A percentile compares a stretch with the other conserved stretches of the same genome.
phyloP scores from a whole-genome alignment of 2,888 invertebrate species.

The Teleiodes luculella region DNA sequence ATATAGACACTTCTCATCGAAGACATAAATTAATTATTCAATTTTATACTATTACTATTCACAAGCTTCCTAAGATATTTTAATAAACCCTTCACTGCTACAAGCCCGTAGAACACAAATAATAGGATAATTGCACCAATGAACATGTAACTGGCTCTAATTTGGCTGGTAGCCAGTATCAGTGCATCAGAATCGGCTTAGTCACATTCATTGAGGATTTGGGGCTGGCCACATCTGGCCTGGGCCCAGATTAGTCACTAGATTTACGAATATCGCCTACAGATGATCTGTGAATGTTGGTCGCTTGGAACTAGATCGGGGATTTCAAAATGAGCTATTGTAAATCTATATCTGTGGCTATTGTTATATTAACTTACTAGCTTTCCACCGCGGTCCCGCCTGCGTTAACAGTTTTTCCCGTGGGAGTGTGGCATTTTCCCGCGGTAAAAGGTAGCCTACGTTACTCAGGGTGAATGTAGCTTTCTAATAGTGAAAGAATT shows the following conservation, averaged over 20 bases:
- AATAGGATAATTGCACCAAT: slow-evolving; percentile 29
- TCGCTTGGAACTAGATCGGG: background rate
- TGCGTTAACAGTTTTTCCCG: no score
- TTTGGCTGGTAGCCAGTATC: background rate
- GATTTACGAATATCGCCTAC: slow-evolving; percentile 16
- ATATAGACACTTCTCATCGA: no score
- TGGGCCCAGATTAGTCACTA: slow-evolving; percentile 17
- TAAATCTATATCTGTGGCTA: background rate
- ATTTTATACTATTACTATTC: background rate
- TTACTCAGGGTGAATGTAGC: no score
- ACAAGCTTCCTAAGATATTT: background rate
- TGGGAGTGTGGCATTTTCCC: no score
- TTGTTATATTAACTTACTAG: no score
- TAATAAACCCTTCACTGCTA: background rate
- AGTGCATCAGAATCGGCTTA: background rate
- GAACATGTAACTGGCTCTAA: slow-evolving; percentile 20
- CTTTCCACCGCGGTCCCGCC: no score
- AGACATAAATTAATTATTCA: no score
- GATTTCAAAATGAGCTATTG: background rate
- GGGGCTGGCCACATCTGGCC: slow-evolving; percentile 8
- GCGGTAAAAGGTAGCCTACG: no score
- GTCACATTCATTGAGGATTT: background rate
- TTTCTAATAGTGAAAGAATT: no score
- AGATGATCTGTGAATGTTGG: slow-evolving; percentile 7
- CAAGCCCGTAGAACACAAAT: slow-evolving; percentile 29